Base-by-base conservation (phyloP, 2,888 invertebrate species). In the Arenicola marina region DNA sequence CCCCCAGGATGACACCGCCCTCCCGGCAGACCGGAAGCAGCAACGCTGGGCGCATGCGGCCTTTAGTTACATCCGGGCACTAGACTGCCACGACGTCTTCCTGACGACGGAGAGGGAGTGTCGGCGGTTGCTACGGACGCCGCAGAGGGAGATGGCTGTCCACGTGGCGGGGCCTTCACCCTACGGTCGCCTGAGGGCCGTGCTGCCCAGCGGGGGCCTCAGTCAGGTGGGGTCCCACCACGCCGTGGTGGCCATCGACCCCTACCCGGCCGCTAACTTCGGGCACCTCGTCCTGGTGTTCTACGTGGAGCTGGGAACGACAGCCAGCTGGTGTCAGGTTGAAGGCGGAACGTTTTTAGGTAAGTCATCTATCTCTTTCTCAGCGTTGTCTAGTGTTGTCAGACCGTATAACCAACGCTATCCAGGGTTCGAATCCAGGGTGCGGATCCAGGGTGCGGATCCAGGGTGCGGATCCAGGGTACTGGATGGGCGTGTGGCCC, bases 231-330 rank as follows among this genome's bases (percentile, higher is more conserved):
- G 80, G 11, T 68, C 75, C 29, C 84, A 84, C 69, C 83, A 84
- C 64, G 83, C 78, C 1, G 80, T 85, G n/a, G 61, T 85, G 15
- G 83, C 78, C 2, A 65, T 85, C 58, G 86, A 86, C 69, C 86
- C 86, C 1, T 85, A 83, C 67, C 86, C 86, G 0, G 64, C 70
- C 3, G 83, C 84, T n/a, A 83, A 83, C 69, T 85, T 86, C 70
- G 86, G 86, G 15, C 86, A 86, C 74, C 80, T 85, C 43, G 78
- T 86, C 7, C 70, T 84, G 38, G 82, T 86, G 60, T 85, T 86
- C 73, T 84, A 83, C 73, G 73, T 86, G 46, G 84, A 85, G 66
- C 65, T 77, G 33, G 74, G 75, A 46, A 64, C 72, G 31, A 72
- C 74, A 21, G 73, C 73, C 46, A 56, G 66, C 15, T 67, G 73